Percentiles rank a stretch among this genome's conserved stretches.
Conservation (phyloP, 2,888 invertebrate genomes). For the Pachymerium ferrugineum region DNA sequence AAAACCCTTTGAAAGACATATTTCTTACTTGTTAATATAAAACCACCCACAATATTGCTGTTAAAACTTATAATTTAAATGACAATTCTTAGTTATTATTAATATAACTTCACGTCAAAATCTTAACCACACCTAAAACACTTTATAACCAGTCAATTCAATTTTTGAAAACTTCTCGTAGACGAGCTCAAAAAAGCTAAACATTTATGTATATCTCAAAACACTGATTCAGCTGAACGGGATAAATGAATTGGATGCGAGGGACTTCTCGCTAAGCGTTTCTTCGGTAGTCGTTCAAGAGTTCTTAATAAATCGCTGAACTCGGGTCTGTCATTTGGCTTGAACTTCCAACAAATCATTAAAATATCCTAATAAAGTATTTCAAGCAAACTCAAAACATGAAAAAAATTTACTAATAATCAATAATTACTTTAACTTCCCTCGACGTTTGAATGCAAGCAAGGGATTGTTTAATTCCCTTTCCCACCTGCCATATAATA, state of each 20-base stretch:
- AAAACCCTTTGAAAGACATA: no score
- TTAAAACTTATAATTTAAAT: no score
- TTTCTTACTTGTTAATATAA: no score
- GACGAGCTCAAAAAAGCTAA: not conserved
- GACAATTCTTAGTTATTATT: no score
- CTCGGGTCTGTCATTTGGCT: slow-evolving; percentile 77
- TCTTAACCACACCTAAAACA: no score
- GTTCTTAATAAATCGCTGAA: slow-evolving; percentile 75
- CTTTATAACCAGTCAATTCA: no score
- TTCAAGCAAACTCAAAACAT: not conserved
- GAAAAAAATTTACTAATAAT: not conserved
- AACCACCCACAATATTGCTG: no score
- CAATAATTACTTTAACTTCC: slow-evolving; percentile 79
- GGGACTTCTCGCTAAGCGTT: slow-evolving; percentile 90
- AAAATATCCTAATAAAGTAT: slow-evolving; percentile 70
- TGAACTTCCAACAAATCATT: slow-evolving; percentile 93
- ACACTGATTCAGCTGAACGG: slow-evolving; percentile 91
- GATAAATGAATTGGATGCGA: slow-evolving; percentile 97
- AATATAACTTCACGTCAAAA: no score
- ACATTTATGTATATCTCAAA: slow-evolving; percentile 44
- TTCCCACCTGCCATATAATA: slow-evolving; percentile 96
- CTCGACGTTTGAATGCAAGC: slow-evolving; percentile 89
- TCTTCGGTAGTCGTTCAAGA: slow-evolving; percentile 88
- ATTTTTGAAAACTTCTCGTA: no score
- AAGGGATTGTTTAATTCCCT: slow-evolving; percentile 91